Base-by-base conservation (phyloP, 2,113 vertebrate genomes). In the Ceyx cyanopectus region DNA sequence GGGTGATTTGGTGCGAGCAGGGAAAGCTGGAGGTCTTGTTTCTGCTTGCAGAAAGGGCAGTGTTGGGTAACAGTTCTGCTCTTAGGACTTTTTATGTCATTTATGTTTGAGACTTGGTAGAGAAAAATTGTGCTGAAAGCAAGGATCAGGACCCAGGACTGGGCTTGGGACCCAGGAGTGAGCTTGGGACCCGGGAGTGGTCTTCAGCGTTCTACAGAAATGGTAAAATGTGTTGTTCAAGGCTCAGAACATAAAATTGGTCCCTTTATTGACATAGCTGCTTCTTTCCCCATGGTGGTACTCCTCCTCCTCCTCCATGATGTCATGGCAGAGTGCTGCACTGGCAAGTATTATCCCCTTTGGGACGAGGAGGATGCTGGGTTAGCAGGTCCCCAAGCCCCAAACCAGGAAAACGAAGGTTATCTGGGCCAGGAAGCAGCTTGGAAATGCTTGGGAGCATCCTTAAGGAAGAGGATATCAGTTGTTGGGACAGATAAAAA, bases 311-410 rank as follows among this genome's bases (percentile, higher is more conserved):
- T 51, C 50, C 50, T 51, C 14, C 50, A 24, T 2, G 6, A 27
- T 5, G 17, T 3, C 5, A 1, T 0, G 1, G 50, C 40, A 53
- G 18, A 78, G 22, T 7, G n/a, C 81, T 40, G 50, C 9, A 3
- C 68, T 68, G 78, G 34, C 19, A 56, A 87, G 37, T 1, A 0
- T 34, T 58, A 37, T 30, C 21, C 41, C 81, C 16, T 11, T 50
- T 1, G 0, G 8, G 23, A 17, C 3, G 18, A 70, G 62, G 26
- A 62, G n/a, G 19, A 21, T 46, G 37, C 46, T 0, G 0, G 37
- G 21, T 14, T n/a, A 58, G 70, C 37, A 54, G 29, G 14, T 90
- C 58, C 51, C 27, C 15, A 68, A 43, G 51, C 51, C 56, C 51
- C 60, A 22, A 34, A 37, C 14, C 46, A 83, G 76, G 76, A 94